These are phyloP conservation scores for Saccopteryx bilineata DNA, from an alignment of 2,113 vertebrate genomes.

Conservation along the genomic window DNA sequence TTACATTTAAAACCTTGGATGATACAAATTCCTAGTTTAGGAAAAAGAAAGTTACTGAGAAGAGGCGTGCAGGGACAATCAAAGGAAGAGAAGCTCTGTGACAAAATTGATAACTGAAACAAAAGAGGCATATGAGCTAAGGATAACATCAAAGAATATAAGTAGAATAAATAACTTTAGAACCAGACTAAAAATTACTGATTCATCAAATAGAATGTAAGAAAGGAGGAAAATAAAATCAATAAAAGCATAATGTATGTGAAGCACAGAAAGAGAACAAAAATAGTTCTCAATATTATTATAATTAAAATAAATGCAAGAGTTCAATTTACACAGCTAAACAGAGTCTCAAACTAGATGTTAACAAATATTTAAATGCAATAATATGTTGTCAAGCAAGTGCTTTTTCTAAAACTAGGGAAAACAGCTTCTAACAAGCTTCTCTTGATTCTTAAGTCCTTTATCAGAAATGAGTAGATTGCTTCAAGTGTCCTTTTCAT, in stretches of 20 bases:
- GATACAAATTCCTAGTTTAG: not conserved
- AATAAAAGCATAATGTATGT: not conserved
- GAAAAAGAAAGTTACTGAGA: not conserved
- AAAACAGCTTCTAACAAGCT: not conserved
- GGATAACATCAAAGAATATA: not conserved
- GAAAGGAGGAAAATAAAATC: not conserved
- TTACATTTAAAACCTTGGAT: not conserved
- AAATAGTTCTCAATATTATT: not conserved
- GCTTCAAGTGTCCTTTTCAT: not conserved
- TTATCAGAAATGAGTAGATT: not conserved
- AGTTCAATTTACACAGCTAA: not conserved
- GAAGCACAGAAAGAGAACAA: not conserved
- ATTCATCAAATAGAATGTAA: not conserved
- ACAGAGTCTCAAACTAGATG: not conserved
- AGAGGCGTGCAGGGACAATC: not conserved
- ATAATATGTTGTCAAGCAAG: not conserved
- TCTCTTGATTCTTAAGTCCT: not conserved
- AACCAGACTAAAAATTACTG: not conserved
- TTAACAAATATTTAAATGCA: not conserved
- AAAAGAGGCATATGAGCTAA: not conserved
- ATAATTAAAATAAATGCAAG: not conserved
- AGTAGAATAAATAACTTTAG: constrained; percentile 2
- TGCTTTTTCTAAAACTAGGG: not conserved
- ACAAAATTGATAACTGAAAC: not conserved
- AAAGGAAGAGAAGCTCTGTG: not conserved